phyloP scores from a whole-genome alignment of 2,113 vertebrate species.

The pig (Sus scrofa) region T2T-Sscrofa CM000826.6:58078501-58079000 shows the following conservation, averaged over 20 bases:
- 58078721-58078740: neutral
- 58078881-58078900: neutral
- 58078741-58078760: neutral
- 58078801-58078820: neutral
- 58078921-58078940: neutral
- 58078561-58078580: neutral
- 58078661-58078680: neutral
- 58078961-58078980: neutral
- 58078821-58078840: neutral
- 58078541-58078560: neutral
- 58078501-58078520: neutral
- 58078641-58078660: neutral
- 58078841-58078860: neutral
- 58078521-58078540: neutral
- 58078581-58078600: neutral
- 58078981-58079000: neutral
- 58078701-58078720: neutral
- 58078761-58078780: neutral
- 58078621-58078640: neutral
- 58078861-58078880: neutral
- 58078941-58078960: neutral
- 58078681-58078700: neutral
- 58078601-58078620: neutral
- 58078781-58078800: neutral
- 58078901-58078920: neutral